Evolutionary conservation across 2,888 invertebrate genomes (phyloP), one percentile per base, ranked within the genome.

Genomic region (Dusona sp.): DNA sequence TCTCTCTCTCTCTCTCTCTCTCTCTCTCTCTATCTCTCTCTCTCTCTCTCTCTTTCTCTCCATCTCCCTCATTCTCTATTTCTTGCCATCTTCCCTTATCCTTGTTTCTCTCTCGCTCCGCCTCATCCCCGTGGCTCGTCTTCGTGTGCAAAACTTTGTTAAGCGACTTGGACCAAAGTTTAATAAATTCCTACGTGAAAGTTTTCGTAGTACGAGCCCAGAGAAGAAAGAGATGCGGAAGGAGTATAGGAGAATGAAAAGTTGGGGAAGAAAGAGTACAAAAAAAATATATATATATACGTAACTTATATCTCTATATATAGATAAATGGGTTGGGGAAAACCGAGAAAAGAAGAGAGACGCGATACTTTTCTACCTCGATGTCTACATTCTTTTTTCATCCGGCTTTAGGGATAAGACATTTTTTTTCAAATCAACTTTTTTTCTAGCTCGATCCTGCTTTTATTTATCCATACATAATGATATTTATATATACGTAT

Each of bases 161-260:
- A 93, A 93, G 92, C 93, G 92, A 93, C 93, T 93, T 93, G 92
- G 91, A 74, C 92, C 91, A 90, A 93, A 93, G 91, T 93, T 93
- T 93, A 93, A 93, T 93, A 93, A 93, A 93, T 93, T 93, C 93
- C 93, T 92, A 91, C 91, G 91, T 89, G 87, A 90, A 92, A 93
- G 91, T 93, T 93, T 92, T 90, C 83, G 83, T 82, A 81, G 79
- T 82, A 81, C 80, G 85, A 73, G 80, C 6, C 51, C 51, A 33
- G 77, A 83, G 74, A 86, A 81, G 77, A 74, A 79, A 77, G 61
- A 79, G 82, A 84, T n/a, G 64, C 61, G 61, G 78, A 72, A 79
- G 57, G 85, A 73, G 68, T n/a, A 22, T 38, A 54, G 78, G 72
- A 67, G 48, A 83, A 74, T 64, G 82, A 72, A 75, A 68, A 64